Conservation (phyloP, 53 echinoderm and acorn worm genomes). For the Holothuria scabra region DNA sequence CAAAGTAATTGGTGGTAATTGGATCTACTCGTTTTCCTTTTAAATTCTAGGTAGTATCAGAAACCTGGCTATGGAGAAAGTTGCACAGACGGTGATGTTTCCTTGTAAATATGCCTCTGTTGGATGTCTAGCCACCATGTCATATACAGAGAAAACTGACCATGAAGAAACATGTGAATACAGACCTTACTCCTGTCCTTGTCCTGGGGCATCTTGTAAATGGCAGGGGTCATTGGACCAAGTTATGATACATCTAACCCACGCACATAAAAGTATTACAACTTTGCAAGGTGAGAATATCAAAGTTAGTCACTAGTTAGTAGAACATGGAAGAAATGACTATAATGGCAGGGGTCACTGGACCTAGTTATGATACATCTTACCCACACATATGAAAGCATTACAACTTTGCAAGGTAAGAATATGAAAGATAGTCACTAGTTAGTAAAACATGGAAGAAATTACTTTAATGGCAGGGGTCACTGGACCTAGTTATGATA, state of each 20-base stretch:
- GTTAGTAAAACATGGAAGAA: slow-evolving; percentile 61
- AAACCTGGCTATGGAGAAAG: slow-evolving; percentile 98
- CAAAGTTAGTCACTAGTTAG: too few species aligned
- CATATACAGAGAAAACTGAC: slow-evolving; percentile 96
- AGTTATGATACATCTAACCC: slow-evolving; percentile 96
- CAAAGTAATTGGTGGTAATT: too few species aligned
- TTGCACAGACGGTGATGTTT: slow-evolving; percentile 99
- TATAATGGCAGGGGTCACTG: slow-evolving; percentile 97
- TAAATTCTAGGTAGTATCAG: slow-evolving; percentile 76
- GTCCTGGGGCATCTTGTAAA: slow-evolving; percentile 92
- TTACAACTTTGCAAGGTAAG: slow-evolving; percentile 97
- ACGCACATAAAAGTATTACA: slow-evolving; percentile 98
- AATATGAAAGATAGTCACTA: background rate
- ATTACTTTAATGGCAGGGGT: slow-evolving; percentile 95
- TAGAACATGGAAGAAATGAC: too few species aligned
- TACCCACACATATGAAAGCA: slow-evolving; percentile 96
- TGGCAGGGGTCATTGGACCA: slow-evolving; percentile 97
- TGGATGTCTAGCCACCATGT: slow-evolving; percentile 89
- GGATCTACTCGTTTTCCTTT: too few species aligned
- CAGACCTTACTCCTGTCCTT: slow-evolving; percentile 97
- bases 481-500: slow-evolving; percentile 89
- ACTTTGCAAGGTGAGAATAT: slow-evolving; percentile 86
- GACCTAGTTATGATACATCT: slow-evolving; percentile 98
- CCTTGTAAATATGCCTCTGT: slow-evolving; percentile 94
- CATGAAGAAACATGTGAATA: slow-evolving; percentile 97